A percentile compares a stretch with the other conserved stretches of the same genome.
Conservation (phyloP, 30 jellyfish, hydroid and myxozoan species). For the Mastigias papua region DNA sequence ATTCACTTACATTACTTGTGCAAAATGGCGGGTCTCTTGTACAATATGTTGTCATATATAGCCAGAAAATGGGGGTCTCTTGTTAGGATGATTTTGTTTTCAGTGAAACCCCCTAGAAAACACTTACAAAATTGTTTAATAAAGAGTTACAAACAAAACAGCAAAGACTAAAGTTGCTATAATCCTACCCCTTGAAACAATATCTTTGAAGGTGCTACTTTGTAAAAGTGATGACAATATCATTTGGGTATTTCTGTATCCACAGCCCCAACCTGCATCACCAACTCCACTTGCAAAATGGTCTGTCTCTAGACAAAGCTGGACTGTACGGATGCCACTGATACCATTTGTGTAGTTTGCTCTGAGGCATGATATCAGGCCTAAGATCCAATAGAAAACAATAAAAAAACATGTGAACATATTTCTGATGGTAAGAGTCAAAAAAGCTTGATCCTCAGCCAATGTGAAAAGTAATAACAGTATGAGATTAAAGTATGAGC, state of each 20-base stretch:
- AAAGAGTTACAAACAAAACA: too few species aligned
- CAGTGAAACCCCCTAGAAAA: too few species aligned
- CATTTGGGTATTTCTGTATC: constrained; percentile 95
- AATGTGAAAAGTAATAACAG: neutral
- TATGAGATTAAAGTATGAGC: neutral
- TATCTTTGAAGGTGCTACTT: constrained; percentile 59
- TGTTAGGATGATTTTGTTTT: too few species aligned
- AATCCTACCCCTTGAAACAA: constrained; percentile 48
- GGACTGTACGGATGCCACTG: constrained; percentile 71
- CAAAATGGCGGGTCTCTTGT: too few species aligned
- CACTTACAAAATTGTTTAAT: too few species aligned
- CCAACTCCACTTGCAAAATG: constrained; percentile 94
- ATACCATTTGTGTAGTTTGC: constrained; percentile 73
- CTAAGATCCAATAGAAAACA: constrained; percentile 31
- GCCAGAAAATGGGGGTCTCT: too few species aligned
- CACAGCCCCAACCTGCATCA: constrained; percentile 99
- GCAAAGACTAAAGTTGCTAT: neutral
- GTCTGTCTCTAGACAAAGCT: constrained; percentile 79
- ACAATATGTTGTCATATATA: too few species aligned
- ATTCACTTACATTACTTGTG: too few species aligned
- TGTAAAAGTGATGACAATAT: constrained; percentile 76
- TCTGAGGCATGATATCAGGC: constrained; percentile 67
- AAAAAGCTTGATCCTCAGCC: neutral
- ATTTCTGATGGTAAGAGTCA: too few species aligned
- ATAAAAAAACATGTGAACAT: neutral